Evolutionary conservation across 2,113 vertebrate species (phyloP), one percentile per base, ranked within the genome.

Genomic region (Axis porcinus): DNA sequence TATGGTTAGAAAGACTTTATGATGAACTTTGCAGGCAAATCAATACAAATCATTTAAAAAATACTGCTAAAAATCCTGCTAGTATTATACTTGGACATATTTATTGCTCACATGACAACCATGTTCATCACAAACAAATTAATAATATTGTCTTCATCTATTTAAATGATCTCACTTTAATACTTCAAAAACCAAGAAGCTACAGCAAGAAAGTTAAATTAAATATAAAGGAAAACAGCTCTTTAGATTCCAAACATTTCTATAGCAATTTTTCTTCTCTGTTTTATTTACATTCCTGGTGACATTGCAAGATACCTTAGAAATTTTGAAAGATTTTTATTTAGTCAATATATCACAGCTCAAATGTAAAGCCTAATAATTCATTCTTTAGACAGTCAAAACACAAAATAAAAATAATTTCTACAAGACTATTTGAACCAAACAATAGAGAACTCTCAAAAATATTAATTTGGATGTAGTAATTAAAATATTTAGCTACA

Each of bases 101-200:
- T 93, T 98, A 82, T 92, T 87, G 45, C 21, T 97, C 85, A 97
- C 19, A 33, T 54, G 57, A 89, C 30, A 97, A 92, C 6, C 74
- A 83, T 1, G 4, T 88, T 91, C 67, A 95, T 88, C n/a, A 95
- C 36, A 84, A 36, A 92, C 27, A 70, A 93, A 93, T 60, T 78
- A 50, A 91, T 64, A 62, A 91, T 91, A 98, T 98, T 92, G 43
- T 7, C 40, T 96, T 97, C 67, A 25, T 96, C 67, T 84, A 91
- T 13, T 94, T 89, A 95, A 95, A 94, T 91, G 10, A 54, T 91
- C 21, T 93, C 54, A 96, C 97, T 95, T 97, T 95, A 97, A 89
- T 95, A 97, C 57, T 64, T 93, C 19, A 97, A 16, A 57, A 76
- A 79, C 33, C 52, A 23, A 81, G 27, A 67, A 47, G 30, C 79